Conservation (phyloP, 2,797 vertebrate genomes). For the Simalia tracyae region DNA sequence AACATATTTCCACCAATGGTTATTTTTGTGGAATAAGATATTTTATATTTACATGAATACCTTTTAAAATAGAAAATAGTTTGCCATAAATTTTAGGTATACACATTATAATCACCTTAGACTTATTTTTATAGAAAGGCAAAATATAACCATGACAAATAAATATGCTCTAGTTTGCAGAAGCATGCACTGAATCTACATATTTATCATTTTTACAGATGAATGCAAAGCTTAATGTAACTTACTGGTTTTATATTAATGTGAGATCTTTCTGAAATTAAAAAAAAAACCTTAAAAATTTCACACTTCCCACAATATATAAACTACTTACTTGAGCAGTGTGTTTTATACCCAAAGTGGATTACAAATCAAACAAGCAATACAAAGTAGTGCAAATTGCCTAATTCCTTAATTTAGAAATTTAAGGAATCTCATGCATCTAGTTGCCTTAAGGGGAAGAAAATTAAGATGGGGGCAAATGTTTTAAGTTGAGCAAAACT, state of each 20-base stretch:
- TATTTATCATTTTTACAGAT: background rate
- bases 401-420: background rate
- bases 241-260: conserved; percentile 40
- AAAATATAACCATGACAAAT: background rate
- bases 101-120: background rate
- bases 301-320: background rate
- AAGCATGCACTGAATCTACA: background rate
- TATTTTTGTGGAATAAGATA: background rate
- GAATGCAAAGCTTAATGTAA: background rate
- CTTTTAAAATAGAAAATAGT: background rate
- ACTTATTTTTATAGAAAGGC: background rate
- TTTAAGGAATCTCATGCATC: conserved; percentile 46
- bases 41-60: background rate
- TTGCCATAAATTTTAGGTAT: background rate
- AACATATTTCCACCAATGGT: background rate
- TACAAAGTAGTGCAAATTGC: background rate
- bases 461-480: conserved; percentile 46
- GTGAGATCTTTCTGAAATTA: background rate
- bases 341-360: background rate
- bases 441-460: conserved; percentile 35
- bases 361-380: background rate
- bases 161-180: background rate
- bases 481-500: conserved; percentile 66
- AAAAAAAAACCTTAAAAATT: background rate
- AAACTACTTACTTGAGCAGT: background rate